Evolutionary conservation across 2,113 vertebrate species (phyloP).

Genomic region (Numenius arquata): DNA sequence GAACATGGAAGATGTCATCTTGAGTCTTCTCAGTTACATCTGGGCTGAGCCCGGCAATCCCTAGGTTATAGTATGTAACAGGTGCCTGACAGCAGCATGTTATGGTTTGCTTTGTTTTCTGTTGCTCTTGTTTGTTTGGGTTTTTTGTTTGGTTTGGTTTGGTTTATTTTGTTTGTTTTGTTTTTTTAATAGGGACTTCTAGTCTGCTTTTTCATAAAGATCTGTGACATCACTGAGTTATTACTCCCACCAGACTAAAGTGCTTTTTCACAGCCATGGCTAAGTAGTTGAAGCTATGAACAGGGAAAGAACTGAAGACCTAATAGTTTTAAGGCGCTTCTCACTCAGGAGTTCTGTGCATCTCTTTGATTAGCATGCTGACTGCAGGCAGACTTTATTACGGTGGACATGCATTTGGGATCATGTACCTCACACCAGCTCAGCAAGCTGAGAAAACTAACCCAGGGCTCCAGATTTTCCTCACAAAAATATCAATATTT

Average conservation of each 20-base stretch:
- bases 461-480: neutral
- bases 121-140: neutral
- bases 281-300: neutral
- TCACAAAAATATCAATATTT: neutral
- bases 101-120: neutral
- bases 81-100: neutral
- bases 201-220: neutral
- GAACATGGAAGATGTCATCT: neutral
- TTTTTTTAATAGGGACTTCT: neutral
- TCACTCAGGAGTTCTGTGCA: neutral
- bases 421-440: fast-evolving
- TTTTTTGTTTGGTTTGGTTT: no score
- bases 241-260: neutral
- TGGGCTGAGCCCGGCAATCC: fast-evolving
- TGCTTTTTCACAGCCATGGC: neutral
- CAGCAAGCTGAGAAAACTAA: neutral
- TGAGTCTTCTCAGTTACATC: neutral
- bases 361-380: neutral
- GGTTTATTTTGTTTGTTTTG: neutral
- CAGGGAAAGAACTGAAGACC: neutral
- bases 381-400: neutral
- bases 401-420: neutral
- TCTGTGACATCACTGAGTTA: neutral
- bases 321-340: neutral
- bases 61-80: neutral